These are phyloP conservation scores for Centruroides sculpturatus DNA, from an alignment of 1,140 invertebrate species.

Conservation along the genomic window DNA sequence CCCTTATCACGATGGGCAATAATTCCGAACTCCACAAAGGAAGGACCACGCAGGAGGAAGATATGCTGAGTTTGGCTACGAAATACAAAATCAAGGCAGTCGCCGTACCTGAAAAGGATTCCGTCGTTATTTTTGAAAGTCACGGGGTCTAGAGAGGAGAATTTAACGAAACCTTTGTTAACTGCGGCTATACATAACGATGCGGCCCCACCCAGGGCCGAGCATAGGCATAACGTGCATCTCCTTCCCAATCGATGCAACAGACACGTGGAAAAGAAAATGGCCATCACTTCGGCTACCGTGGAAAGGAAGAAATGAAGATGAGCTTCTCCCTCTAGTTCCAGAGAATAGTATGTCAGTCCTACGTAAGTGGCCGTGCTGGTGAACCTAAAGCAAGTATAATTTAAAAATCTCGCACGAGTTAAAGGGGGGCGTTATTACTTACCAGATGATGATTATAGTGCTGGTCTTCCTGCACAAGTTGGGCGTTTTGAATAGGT, in stretches of 20 bases:
- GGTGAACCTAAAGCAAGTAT: slow-evolving; percentile 36
- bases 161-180: too few species aligned
- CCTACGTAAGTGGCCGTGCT: slow-evolving; percentile 75
- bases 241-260: slow-evolving; percentile 3
- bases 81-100: slow-evolving; percentile 38
- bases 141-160: too few species aligned
- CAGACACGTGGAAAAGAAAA: background rate
- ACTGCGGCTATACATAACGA: slow-evolving; percentile 4
- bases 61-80: slow-evolving; percentile 73
- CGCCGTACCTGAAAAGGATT: slow-evolving; percentile 1
- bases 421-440: background rate
- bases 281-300: slow-evolving; percentile 52
- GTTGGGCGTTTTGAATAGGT: slow-evolving; percentile 11
- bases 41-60: slow-evolving; percentile 68
- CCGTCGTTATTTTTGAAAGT: too few species aligned
- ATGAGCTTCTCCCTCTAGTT: slow-evolving; percentile 68
- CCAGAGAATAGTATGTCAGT: slow-evolving; percentile 69
- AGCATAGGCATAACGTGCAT: slow-evolving; percentile 8
- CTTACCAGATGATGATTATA: slow-evolving; percentile 15
- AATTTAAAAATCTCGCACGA: too few species aligned
- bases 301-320: slow-evolving; percentile 71
- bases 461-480: slow-evolving; percentile 10
- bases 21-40: slow-evolving; percentile 77
- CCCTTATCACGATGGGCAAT: slow-evolving; percentile 62
- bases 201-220: slow-evolving; percentile 9